Evolutionary conservation across 2,888 invertebrate genomes (phyloP), one percentile per base, ranked within the genome.

Genomic region (Rosalia funebris): DNA sequence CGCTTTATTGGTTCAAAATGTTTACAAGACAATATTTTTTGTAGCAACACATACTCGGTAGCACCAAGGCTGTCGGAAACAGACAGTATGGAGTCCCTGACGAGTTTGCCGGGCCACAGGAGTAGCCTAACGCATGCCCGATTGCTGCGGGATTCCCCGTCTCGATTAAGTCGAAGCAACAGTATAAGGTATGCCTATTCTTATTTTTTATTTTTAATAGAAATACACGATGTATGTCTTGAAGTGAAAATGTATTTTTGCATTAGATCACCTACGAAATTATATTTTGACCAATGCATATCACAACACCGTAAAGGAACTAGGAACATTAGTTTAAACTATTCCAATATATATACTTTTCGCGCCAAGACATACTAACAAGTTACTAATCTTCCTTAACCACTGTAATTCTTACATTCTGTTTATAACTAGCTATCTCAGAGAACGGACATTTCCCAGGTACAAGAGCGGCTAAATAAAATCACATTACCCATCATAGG

Each of bases 371-470:
- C 25, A 25, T 25, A 25, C 25, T 5, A 25, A 25, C 25, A 5
- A 25, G 4, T 25, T 25, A 25, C 19, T 47, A 1, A 32, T 20
- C 15, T 55, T 32, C 20, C 25, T 54, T 37, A 56, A 52, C 45
- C 14, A 66, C 42, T 41, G 45, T 55, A 53, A 53, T 32, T 32
- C 16, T 39, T 20, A 50, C 62, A 52, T 69, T 54, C 82, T 81
- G 81, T 70, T 71, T 72, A 62, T 65, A 71, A 71, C 66, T 83
- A 93, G 93, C 92, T 92, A 92, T 85, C 92, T 93, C 83, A 90
- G 91, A 89, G 93, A 93, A 88, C 88, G 93, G 92, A 93, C 93
- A 74, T 93, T 93, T 83, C 92, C 93, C 88, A 93, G 93, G 93
- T 92, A 91, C 83, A 87, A 83, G 75, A 66, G 65, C 66, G 74